Conservation (phyloP, 1,140 invertebrate genomes). For the Ctenoplectra terminalis region DNA sequence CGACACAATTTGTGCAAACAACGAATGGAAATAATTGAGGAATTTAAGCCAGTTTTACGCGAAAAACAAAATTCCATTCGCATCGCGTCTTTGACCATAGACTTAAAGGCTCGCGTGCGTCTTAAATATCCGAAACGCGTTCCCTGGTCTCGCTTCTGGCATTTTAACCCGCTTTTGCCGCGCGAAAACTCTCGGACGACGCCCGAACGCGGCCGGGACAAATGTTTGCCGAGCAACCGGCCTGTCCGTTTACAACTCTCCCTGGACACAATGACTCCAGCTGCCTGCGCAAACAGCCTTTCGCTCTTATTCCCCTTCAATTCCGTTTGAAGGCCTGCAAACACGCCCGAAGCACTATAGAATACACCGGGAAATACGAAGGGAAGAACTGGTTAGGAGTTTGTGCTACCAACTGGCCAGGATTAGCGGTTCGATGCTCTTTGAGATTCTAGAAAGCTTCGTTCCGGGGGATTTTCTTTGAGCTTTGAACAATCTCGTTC, state of each 20-base stretch:
- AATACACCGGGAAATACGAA: neutral
- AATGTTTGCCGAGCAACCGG: conserved; percentile 20
- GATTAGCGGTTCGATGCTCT: neutral
- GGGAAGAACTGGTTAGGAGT: neutral
- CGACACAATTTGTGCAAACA: too few relatives aligned
- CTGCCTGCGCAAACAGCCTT: conserved; percentile 29
- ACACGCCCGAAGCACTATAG: neutral
- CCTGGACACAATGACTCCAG: conserved; percentile 35
- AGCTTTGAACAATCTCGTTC: neutral
- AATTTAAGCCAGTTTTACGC: neutral
- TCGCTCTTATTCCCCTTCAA: conserved; percentile 34
- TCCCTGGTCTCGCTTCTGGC: neutral
- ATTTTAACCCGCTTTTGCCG: neutral
- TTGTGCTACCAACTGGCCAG: neutral
- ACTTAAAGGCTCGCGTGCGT: neutral
- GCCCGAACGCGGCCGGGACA: neutral
- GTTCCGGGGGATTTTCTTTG: neutral
- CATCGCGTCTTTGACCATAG: neutral
- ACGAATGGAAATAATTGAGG: neutral
- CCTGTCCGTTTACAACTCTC: conserved; percentile 9
- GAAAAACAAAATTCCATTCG: conserved; percentile 1
- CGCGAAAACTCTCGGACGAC: neutral
- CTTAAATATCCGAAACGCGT: conserved; percentile 9
- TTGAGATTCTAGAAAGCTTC: neutral
- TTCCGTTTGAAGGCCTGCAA: conserved; percentile 41